Conservation (phyloP, 2,113 vertebrate genomes). For the Saimiri boliviensis region DNA sequence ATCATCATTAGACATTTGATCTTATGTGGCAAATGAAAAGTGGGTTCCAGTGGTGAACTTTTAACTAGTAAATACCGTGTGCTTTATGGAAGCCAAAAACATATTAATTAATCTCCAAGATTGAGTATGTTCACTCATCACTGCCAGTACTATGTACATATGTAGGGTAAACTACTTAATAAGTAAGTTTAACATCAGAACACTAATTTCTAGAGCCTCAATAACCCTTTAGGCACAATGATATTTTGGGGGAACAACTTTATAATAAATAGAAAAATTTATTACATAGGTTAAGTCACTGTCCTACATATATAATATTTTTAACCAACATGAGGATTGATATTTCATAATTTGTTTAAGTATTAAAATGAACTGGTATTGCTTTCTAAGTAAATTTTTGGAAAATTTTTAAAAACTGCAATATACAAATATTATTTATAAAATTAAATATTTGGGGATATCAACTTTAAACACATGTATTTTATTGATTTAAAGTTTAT, state of each 20-base stretch:
- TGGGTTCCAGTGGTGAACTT: neutral
- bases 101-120: neutral
- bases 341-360: neutral
- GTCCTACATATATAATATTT: neutral
- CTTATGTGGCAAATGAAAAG: neutral
- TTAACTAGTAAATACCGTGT: neutral
- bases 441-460: slow-evolving; percentile 6
- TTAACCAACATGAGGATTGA: neutral
- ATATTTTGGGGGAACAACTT: neutral
- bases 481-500: slow-evolving; percentile 27
- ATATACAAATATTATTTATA: neutral
- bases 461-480: neutral
- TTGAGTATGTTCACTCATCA: neutral
- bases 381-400: neutral
- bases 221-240: neutral
- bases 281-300: neutral
- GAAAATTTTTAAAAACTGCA: neutral
- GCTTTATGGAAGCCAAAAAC: neutral
- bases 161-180: neutral
- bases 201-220: neutral
- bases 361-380: neutral
- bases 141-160: neutral
- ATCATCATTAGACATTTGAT: neutral
- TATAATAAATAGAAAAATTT: neutral
- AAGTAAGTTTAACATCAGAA: neutral